phyloP scores from a whole-genome alignment of 23 tunicate genomes.

The Clavelina lepadiformis region DNA sequence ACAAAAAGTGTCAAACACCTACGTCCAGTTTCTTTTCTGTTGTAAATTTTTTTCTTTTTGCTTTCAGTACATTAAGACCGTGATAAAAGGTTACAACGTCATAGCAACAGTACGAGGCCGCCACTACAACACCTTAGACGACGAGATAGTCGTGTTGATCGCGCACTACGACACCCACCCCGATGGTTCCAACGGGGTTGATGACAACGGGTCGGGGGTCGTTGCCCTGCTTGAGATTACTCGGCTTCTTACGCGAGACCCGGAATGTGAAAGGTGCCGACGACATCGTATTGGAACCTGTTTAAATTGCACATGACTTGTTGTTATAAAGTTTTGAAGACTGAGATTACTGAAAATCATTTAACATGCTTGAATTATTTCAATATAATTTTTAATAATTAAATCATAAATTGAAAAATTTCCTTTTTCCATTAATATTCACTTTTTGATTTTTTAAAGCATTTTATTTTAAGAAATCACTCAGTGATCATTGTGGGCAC shows the following conservation, averaged over 20 bases:
- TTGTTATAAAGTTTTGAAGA: too few species aligned
- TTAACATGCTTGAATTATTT: too few species aligned
- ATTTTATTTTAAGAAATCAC: slow-evolving; percentile 45
- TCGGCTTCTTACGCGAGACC: slow-evolving; percentile 35
- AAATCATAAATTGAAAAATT: too few species aligned
- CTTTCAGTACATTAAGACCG: slow-evolving; percentile 71
- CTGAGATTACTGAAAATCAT: too few species aligned
- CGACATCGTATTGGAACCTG: too few species aligned
- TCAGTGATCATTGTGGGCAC: slow-evolving; percentile 54
- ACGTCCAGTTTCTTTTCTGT: background rate
- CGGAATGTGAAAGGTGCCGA: slow-evolving; percentile 39
- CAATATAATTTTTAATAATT: too few species aligned
- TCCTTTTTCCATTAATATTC: too few species aligned
- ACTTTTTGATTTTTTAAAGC: too few species aligned
- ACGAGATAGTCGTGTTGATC: slow-evolving; percentile 50
- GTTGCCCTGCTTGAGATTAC: slow-evolving; percentile 65
- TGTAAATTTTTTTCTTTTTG: background rate
- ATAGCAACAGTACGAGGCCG: slow-evolving; percentile 52
- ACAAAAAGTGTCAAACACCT: background rate
- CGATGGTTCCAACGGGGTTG: slow-evolving; percentile 45
- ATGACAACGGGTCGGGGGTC: slow-evolving; percentile 88
- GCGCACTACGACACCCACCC: slow-evolving; percentile 83
- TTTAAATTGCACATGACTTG: too few species aligned
- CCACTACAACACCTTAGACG: slow-evolving; percentile 44
- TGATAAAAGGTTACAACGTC: slow-evolving; percentile 62